Evolutionary conservation across 2,797 vertebrate genomes (phyloP), one percentile per base, ranked within the genome.

Genomic region (Manis javanica): DNA sequence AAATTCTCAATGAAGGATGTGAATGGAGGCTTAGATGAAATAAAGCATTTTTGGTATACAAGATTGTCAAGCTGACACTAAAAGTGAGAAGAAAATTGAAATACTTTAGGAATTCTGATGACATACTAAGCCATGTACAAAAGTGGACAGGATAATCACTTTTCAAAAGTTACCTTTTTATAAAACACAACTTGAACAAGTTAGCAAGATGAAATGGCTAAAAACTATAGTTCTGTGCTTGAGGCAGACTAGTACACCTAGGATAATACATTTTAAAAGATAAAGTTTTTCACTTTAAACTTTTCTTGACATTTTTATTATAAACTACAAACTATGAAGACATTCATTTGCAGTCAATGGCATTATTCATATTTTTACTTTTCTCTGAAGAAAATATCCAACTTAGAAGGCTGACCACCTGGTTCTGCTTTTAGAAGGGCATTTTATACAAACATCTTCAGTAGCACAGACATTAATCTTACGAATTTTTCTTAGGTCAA

Each of bases 401-500:
- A 46, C 46, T 46, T 86, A 89, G 91, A 39, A 61, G 3, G 14
- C 2, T 55, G 4, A 15, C 13, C 23, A 12, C 78, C 82, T 14
- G 21, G 46, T 57, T 94, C 1, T 64, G 90, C 69, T 46, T 98
- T 95, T 94, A 98, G 55, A 59, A 82, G 77, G 19, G 91, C 66
- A 3, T 98, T 92, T 46, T 96, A 98, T 93, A 79, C 98, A 99
- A 96, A 98, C 46, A 79, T 97, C 96, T 61, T 98, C 84, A 71
- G 82, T 39, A 96, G 97, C 91, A 59, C 98, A 99, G 69, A 96
- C 96, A 4, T 75, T 94, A 83, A 98, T 49, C 16, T 82, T 39
- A 49, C 57, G 46, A 92, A 97, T 94, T 31, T 89, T 87, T 64
- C 74, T 86, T 55, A 98, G 26, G 89, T 97, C 39, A 51, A 3